These are phyloP conservation scores for Pygoscelis adeliae DNA, from an alignment of 2,113 vertebrate genomes.

Conservation along the genomic window DNA sequence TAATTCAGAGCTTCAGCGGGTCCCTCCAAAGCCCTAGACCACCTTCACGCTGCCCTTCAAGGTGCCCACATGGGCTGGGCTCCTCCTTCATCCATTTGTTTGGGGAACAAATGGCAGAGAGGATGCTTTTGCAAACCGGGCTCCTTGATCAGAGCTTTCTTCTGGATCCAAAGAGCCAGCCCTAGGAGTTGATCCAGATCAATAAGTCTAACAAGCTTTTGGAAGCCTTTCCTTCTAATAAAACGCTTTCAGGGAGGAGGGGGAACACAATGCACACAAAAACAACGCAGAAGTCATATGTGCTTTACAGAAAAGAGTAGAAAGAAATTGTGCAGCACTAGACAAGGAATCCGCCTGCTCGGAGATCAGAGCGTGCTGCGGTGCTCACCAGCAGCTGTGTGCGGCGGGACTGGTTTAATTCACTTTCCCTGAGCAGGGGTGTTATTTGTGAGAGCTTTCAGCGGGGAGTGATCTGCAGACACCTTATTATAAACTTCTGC, in stretches of 20 bases:
- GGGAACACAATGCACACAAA: not conserved
- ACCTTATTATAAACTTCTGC: constrained; percentile 66
- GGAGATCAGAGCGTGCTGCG: not conserved
- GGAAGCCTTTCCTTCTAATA: not conserved
- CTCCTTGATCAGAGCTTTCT: not conserved
- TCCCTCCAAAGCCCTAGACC: not conserved
- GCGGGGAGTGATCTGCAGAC: constrained; percentile 43
- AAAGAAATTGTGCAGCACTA: not conserved
- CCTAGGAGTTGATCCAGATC: not conserved
- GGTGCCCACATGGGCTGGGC: fast-evolving
- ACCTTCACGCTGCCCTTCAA: not conserved
- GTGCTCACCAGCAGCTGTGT: not conserved
- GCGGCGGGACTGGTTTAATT: not conserved
- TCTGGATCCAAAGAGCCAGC: not conserved
- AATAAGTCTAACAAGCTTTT: not conserved
- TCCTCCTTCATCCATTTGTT: not conserved
- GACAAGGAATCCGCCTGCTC: not conserved
- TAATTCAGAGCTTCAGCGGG: not conserved
- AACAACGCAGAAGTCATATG: not conserved
- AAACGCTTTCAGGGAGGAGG: not conserved
- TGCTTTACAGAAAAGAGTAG: not conserved
- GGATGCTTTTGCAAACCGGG: not conserved
- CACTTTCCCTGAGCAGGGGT: not conserved
- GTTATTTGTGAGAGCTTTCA: constrained; percentile 58
- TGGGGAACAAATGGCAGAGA: not conserved